Conservation (phyloP, 1,140 invertebrate genomes). For the Rhopalosiphum maidis region DNA sequence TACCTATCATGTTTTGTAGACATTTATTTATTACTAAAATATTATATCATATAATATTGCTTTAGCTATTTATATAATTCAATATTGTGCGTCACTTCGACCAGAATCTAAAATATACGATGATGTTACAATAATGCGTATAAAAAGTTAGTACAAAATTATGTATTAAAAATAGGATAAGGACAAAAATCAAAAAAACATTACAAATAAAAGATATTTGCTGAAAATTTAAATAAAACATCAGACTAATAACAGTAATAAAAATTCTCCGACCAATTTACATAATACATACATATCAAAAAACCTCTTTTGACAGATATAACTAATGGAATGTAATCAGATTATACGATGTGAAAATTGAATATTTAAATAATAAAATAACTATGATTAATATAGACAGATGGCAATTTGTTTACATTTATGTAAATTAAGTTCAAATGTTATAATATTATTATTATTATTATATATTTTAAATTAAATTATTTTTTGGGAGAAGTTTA, state of each 20-base stretch:
- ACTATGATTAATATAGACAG: conserved; percentile 15
- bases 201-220: conserved; percentile 5
- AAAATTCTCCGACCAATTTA: neutral
- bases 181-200: conserved; percentile 19
- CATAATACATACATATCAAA: conserved; percentile 28
- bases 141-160: neutral
- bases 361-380: conserved; percentile 40
- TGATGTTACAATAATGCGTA: neutral
- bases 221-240: conserved; percentile 26
- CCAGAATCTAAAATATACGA: neutral
- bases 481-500: neutral
- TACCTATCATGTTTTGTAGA: neutral
- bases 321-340: conserved; percentile 24
- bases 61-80: neutral
- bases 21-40: neutral
- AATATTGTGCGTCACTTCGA: neutral
- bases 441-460: conserved; percentile 22
- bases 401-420: conserved; percentile 9
- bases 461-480: neutral
- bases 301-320: conserved; percentile 14
- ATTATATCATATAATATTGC: neutral
- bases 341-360: conserved; percentile 31
- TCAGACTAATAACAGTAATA: conserved; percentile 6
- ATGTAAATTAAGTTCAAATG: neutral
- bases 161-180: neutral